Conservation (phyloP, 2,888 invertebrate species). For the Cephus rjabovi region DNA sequence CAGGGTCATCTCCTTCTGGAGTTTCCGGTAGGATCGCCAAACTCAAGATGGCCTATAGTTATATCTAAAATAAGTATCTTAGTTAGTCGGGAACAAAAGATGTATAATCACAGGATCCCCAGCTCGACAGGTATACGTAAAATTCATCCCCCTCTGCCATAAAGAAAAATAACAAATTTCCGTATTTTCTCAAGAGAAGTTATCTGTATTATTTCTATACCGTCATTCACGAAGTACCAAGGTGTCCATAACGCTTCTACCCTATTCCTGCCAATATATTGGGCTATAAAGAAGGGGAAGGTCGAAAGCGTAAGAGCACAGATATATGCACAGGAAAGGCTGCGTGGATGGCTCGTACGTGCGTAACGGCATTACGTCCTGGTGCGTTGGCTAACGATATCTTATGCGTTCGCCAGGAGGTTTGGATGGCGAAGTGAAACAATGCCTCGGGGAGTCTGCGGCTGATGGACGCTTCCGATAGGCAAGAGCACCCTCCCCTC, state of each 20-base stretch:
- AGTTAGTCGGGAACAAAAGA: background rate
- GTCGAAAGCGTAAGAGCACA: background rate
- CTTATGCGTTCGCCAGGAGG: conserved; percentile 44
- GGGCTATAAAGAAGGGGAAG: background rate
- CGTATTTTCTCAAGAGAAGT: background rate
- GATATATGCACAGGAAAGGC: background rate
- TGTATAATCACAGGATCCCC: background rate
- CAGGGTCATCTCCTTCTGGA: background rate
- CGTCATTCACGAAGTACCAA: background rate
- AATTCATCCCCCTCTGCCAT: too few relatives aligned
- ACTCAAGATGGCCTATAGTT: background rate
- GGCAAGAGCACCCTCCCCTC: conserved; percentile 30
- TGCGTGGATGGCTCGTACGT: background rate
- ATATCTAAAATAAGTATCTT: background rate
- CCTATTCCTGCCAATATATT: background rate
- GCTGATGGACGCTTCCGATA: conserved; percentile 64
- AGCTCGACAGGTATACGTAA: background rate
- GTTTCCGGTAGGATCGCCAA: background rate
- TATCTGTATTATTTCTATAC: background rate
- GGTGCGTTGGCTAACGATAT: conserved; percentile 38
- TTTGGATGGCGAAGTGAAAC: conserved; percentile 54
- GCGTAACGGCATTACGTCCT: conserved; percentile 35
- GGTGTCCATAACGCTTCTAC: background rate
- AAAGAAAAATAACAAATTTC: background rate
- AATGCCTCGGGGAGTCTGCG: conserved; percentile 57